A percentile compares a stretch with the other conserved stretches of the same genome.
Conservation (phyloP, 1,140 invertebrate species). For the Drosophila melanica region DNA sequence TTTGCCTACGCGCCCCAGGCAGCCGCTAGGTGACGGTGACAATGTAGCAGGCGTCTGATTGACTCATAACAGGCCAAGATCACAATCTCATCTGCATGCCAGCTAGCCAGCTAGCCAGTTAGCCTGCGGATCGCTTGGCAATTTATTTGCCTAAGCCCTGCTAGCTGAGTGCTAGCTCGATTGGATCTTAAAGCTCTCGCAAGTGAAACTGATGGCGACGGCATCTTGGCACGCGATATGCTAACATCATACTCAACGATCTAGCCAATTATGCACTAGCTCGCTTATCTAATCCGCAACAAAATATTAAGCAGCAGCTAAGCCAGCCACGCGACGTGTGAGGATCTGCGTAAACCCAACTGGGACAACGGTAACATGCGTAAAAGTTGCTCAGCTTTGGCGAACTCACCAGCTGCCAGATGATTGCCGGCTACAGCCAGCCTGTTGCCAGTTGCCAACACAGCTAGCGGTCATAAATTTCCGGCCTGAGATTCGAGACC, state of each 20-base stretch:
- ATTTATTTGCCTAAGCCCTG: slow-evolving; percentile 71
- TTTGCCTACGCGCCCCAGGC: slow-evolving; percentile 67
- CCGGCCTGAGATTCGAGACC: slow-evolving; percentile 39
- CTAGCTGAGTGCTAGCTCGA: slow-evolving; percentile 24
- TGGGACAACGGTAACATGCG: slow-evolving; percentile 71
- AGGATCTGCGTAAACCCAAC: slow-evolving; percentile 39
- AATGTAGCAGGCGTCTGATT: slow-evolving; percentile 78
- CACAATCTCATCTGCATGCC: slow-evolving; percentile 75
- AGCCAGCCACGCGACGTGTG: slow-evolving; percentile 15
- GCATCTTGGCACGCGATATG: slow-evolving; percentile 68
- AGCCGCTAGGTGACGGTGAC: slow-evolving; percentile 69
- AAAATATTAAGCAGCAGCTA: slow-evolving; percentile 9
- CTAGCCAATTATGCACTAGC: slow-evolving; percentile 55
- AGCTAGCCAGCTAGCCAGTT: slow-evolving; percentile 30
- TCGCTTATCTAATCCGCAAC: slow-evolving; percentile 49
- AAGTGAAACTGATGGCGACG: slow-evolving; percentile 70
- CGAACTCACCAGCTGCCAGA: not conserved
- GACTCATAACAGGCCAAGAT: slow-evolving; percentile 79
- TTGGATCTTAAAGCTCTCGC: slow-evolving; percentile 13
- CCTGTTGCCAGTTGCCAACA: slow-evolving; percentile 1
- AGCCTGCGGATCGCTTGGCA: slow-evolving; percentile 34
- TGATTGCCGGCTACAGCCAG: not conserved
- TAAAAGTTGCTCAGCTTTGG: slow-evolving; percentile 36
- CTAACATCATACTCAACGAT: slow-evolving; percentile 43
- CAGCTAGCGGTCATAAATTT: slow-evolving; percentile 40